Percentiles rank a stretch among this genome's conserved stretches.
These are phyloP conservation scores for Mesocricetus auratus DNA, from an alignment of 2,113 vertebrate species.

Conservation along the genomic window DNA sequence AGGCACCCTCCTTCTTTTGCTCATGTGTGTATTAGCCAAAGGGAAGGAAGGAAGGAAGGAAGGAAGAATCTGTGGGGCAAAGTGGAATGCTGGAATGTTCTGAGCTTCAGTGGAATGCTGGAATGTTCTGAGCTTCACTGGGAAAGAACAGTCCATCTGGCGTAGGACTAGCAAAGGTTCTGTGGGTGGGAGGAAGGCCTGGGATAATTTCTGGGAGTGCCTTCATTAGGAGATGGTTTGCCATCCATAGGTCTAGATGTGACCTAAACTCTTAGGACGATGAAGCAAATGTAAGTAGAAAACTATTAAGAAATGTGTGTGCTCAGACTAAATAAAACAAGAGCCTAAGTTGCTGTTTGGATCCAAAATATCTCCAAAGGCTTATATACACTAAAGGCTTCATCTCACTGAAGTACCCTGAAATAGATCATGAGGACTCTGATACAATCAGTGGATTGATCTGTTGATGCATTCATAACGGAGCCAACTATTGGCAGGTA, in stretches of 20 bases:
- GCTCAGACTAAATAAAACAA: not conserved
- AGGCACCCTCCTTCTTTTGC: not conserved
- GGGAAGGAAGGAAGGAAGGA: not conserved
- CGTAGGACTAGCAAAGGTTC: not conserved
- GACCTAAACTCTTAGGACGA: not conserved
- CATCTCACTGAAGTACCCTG: not conserved
- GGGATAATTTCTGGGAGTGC: not conserved
- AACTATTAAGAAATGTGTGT: not conserved
- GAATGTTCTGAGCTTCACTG: not conserved
- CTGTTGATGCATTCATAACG: not conserved
- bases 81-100: not conserved
- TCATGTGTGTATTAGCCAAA: not conserved
- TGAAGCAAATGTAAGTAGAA: not conserved
- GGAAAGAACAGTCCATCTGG: not conserved
- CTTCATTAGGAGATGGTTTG: not conserved
- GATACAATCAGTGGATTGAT: not conserved
- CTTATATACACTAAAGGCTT: not conserved
- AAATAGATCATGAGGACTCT: not conserved
- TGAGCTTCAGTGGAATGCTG: not conserved
- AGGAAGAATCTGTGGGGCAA: not conserved
- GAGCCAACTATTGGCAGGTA: not conserved
- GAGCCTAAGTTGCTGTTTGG: not conserved
- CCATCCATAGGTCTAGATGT: not conserved
- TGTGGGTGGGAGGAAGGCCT: not conserved
- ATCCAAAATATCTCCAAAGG: not conserved